These are phyloP conservation scores for Dione vanillae DNA, from an alignment of 2,888 invertebrate genomes.

Conservation along the genomic window DNA sequence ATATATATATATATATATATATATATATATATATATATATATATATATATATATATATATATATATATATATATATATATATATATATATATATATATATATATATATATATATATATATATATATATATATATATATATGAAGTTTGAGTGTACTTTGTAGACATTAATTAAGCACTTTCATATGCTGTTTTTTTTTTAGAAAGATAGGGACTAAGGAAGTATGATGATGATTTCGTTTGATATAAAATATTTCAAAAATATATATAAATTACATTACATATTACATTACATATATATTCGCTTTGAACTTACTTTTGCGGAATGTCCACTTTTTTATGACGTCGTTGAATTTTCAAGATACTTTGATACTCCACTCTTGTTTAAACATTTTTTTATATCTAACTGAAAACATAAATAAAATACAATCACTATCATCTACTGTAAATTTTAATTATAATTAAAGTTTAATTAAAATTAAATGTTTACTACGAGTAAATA, in stretches of 20 bases:
- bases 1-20: too few relatives aligned
- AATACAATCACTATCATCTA: too few relatives aligned
- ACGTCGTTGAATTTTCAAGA: constrained; percentile 37
- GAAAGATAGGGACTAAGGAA: constrained; percentile 49
- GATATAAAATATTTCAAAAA: too few relatives aligned
- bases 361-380: constrained; percentile 35
- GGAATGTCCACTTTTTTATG: constrained; percentile 55
- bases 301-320: constrained; percentile 60
- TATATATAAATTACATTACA: too few relatives aligned
- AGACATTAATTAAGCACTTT: constrained; percentile 64
- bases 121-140: constrained; percentile 58
- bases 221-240: constrained; percentile 42
- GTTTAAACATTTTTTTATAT: too few relatives aligned
- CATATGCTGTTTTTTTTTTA: constrained; percentile 55
- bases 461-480: too few relatives aligned
- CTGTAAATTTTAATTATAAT: constrained; percentile 2
- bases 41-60: too few relatives aligned
- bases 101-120: constrained; percentile 55
- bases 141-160: constrained; percentile 56
- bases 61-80: too few relatives aligned
- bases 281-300: constrained; percentile 38
- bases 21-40: too few relatives aligned
- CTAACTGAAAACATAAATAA: too few relatives aligned
- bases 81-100: too few relatives aligned
- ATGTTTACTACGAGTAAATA: too few relatives aligned